phyloP scores from a whole-genome alignment of 2,113 vertebrate species.

The Saiga tatarica region DNA sequence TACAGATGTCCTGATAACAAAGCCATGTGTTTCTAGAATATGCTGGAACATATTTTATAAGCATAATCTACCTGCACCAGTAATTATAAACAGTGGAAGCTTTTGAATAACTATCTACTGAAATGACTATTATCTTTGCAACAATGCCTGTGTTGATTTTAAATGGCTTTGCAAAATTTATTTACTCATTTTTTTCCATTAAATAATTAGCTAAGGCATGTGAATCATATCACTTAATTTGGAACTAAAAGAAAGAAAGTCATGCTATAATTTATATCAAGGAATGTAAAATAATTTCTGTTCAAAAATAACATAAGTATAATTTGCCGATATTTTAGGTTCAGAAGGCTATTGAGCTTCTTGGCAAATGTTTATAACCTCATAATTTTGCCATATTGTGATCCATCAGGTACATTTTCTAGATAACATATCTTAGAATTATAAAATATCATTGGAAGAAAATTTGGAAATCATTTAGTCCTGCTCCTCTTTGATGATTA shows the following conservation, averaged over 20 bases:
- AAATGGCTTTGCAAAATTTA: background rate
- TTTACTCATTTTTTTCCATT: background rate
- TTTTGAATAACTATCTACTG: background rate
- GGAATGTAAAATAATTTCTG: background rate
- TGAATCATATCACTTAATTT: conserved; percentile 8
- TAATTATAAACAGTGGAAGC: background rate
- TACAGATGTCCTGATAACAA: background rate
- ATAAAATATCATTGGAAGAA: background rate
- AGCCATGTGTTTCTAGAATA: background rate
- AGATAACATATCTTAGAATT: background rate
- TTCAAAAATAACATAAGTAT: background rate
- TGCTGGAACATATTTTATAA: background rate
- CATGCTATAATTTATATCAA: background rate
- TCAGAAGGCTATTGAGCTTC: background rate
- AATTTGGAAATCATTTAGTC: conserved; percentile 23
- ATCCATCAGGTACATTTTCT: conserved; percentile 12
- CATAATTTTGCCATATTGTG: background rate
- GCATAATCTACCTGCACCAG: background rate
- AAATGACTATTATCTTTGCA: conserved; percentile 1
- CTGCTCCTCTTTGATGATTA: conserved; percentile 26
- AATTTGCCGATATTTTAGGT: background rate
- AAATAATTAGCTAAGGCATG: background rate
- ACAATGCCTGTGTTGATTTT: background rate
- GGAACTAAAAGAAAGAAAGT: background rate
- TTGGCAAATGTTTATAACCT: background rate